Percentiles rank a stretch among this genome's conserved stretches.
Conservation (phyloP, 2,113 vertebrate genomes). For the Numida meleagris region DNA sequence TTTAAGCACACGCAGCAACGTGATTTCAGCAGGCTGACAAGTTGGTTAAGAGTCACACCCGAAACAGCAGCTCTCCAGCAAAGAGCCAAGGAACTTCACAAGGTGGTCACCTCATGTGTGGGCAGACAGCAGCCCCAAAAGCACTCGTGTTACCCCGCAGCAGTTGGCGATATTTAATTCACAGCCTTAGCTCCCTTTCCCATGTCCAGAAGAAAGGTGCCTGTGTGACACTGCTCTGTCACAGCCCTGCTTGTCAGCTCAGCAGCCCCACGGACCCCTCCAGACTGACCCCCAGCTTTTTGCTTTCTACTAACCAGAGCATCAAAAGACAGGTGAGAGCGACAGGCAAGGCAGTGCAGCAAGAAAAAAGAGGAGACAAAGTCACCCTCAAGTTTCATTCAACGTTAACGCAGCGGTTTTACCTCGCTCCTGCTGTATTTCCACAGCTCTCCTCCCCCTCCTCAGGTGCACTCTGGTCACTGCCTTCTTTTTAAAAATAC, state of each 20-base stretch:
- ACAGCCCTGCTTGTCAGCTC: background rate
- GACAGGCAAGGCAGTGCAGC: accelerated
- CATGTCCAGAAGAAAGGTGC: background rate
- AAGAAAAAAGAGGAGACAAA: background rate
- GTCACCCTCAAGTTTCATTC: background rate
- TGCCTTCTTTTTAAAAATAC: background rate
- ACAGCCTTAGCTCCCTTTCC: background rate
- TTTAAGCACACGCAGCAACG: background rate
- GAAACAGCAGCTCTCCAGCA: background rate
- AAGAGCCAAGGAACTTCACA: background rate
- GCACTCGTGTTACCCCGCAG: background rate
- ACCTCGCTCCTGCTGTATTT: background rate
- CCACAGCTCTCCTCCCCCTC: background rate
- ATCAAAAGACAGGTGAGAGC: accelerated
- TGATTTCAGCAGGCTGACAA: accelerated
- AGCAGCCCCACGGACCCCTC: background rate
- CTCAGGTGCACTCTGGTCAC: background rate
- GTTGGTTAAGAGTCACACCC: background rate
- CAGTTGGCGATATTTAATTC: background rate
- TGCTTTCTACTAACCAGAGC: accelerated
- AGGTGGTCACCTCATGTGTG: background rate
- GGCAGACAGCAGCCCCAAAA: background rate
- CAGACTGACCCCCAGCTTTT: too few relatives aligned
- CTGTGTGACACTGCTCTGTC: too few relatives aligned
- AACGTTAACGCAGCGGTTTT: background rate